A percentile compares a stretch with the other conserved stretches of the same genome.
Evolutionary conservation across 2,888 invertebrate species (phyloP).

Genomic region (Lasius platythorax): DNA sequence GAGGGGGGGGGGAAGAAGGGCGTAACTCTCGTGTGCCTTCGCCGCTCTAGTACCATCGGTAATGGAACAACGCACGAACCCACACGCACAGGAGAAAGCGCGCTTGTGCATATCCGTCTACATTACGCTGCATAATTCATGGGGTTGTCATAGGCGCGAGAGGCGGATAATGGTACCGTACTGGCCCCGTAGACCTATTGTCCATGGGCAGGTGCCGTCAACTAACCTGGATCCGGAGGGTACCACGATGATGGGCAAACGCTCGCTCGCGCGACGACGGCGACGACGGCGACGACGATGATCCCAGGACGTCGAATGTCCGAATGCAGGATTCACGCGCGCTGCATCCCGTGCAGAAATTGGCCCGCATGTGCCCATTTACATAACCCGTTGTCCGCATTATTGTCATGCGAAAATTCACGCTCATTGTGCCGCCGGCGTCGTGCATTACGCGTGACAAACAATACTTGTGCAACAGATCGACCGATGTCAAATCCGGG

Average conservation of each 20-base stretch:
- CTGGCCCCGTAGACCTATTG: constrained; percentile 80
- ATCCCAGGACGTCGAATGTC: constrained; percentile 69
- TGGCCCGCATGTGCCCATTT: constrained; percentile 59
- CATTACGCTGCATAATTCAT: constrained; percentile 85
- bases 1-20: not conserved
- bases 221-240: constrained; percentile 77
- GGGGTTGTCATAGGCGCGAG: constrained; percentile 84
- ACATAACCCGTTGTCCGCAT: constrained; percentile 67
- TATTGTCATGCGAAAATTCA: constrained; percentile 67
- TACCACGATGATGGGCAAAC: constrained; percentile 66
- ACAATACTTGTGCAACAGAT: constrained; percentile 55
- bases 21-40: constrained; percentile 72
- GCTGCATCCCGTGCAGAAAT: constrained; percentile 63
- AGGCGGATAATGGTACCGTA: constrained; percentile 83
- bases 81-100: constrained; percentile 57
- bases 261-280: constrained; percentile 59
- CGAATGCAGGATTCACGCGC: constrained; percentile 72
- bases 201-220: constrained; percentile 77
- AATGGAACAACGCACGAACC: constrained; percentile 74
- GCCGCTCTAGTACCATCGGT: constrained; percentile 68
- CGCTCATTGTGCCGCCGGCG: constrained; percentile 52
- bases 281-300: constrained; percentile 68
- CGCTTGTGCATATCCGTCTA: constrained; percentile 82
- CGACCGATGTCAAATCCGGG: constrained; percentile 42
- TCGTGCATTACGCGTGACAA: constrained; percentile 42